Evolutionary conservation across 2,113 vertebrate genomes (phyloP).

Genomic region (Isurus oxyrinchus): DNA sequence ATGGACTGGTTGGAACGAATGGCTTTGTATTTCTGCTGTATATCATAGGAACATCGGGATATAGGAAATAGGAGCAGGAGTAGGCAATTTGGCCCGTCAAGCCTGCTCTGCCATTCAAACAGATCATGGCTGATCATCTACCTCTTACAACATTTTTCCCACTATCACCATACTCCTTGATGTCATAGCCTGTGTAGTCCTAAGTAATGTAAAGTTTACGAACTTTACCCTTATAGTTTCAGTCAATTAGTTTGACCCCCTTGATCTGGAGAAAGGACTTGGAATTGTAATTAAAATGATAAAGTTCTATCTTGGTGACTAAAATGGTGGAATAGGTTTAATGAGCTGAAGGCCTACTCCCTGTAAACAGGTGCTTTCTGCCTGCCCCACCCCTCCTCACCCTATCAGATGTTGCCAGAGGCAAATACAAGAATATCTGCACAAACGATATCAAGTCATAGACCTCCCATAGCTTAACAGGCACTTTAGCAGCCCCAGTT

Average conservation of each 20-base stretch:
- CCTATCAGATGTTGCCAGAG: not conserved
- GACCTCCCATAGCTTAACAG: not conserved
- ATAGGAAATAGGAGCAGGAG: too few relatives aligned
- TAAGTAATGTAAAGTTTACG: not conserved
- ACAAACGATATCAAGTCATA: not conserved
- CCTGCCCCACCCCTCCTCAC: not conserved
- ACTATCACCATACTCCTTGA: too few relatives aligned
- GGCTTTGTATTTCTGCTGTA: not conserved
- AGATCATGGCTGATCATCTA: too few relatives aligned
- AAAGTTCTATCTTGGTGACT: not conserved
- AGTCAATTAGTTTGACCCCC: not conserved
- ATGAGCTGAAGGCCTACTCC: not conserved
- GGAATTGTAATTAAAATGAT: not conserved
- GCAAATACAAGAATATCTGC: not conserved
- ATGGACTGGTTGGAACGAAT: not conserved
- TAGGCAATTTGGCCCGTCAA: too few relatives aligned
- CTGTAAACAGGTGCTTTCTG: not conserved
- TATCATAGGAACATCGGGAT: not conserved
- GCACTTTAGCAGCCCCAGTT: not conserved
- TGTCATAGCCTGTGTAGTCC: too few relatives aligned
- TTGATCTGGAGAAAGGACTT: not conserved
- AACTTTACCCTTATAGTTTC: not conserved
- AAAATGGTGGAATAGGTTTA: not conserved
- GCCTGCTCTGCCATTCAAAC: too few relatives aligned
- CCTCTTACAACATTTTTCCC: too few relatives aligned